Evolutionary conservation across 2,113 vertebrate genomes (phyloP).

Genomic region (Ameiurus melas): DNA sequence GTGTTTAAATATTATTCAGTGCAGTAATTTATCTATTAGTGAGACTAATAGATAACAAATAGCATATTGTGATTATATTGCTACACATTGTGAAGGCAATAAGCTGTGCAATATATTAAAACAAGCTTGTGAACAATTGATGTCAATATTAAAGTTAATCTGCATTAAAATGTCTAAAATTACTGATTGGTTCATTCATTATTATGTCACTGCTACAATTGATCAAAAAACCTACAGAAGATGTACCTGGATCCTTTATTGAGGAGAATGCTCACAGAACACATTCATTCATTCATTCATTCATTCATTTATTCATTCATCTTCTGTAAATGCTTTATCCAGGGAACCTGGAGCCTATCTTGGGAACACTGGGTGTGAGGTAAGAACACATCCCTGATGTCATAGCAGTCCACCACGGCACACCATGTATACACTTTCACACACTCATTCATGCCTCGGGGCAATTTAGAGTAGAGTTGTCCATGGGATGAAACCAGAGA

Average conservation of each 20-base stretch:
- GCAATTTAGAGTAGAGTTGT: background rate
- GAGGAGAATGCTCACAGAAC: background rate
- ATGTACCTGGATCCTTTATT: background rate
- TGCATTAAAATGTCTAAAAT: background rate
- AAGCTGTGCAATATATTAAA: background rate
- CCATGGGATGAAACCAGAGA: background rate
- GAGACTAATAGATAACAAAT: background rate
- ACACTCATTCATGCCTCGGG: background rate
- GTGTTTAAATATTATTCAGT: background rate
- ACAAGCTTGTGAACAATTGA: background rate
- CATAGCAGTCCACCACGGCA: background rate
- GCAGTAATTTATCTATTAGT: background rate
- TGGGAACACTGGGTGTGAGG: background rate
- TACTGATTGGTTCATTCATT: background rate
- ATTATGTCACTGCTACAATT: background rate
- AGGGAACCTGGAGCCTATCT: background rate
- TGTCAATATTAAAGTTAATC: background rate
- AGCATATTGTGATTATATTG: background rate
- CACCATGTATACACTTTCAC: background rate
- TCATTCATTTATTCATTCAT: background rate
- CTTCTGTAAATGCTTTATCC: background rate
- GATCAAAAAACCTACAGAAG: background rate
- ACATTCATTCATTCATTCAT: background rate
- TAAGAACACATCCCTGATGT: background rate
- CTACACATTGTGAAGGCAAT: background rate